Evolutionary conservation across 2,888 invertebrate species (phyloP).

Genomic region (Bombylius discolor): DNA sequence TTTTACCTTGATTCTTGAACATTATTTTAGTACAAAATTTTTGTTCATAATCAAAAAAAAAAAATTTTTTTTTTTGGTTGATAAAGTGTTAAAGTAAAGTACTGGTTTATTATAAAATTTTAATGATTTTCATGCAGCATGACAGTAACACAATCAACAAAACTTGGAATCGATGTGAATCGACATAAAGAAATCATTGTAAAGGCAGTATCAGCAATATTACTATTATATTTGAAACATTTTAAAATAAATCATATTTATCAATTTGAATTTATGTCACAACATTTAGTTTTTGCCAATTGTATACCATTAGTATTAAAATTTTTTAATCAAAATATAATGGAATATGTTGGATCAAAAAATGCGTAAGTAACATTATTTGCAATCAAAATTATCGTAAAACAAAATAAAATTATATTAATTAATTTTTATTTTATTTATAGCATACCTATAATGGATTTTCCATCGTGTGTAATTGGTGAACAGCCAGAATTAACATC

Average conservation of each 20-base stretch:
- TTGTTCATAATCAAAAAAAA: no score
- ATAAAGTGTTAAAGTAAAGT: no score
- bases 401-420: not conserved
- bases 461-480: constrained; percentile 90
- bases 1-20: no score
- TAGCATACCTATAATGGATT: constrained; percentile 84
- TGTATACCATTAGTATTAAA: constrained; percentile 96
- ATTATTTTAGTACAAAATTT: no score
- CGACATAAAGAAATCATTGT: constrained; percentile 98
- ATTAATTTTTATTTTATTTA: constrained; percentile 7
- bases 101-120: no score
- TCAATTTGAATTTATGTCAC: constrained; percentile 98
- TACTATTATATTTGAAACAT: constrained; percentile 87
- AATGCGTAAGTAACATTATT: constrained; percentile 49
- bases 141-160: constrained; percentile 87
- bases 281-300: constrained; percentile 97
- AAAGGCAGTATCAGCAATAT: constrained; percentile 83
- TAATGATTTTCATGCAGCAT: constrained; percentile 39
- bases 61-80: no score
- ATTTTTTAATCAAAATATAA: constrained; percentile 97
- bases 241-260: constrained; percentile 95
- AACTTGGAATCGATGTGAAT: constrained; percentile 93
- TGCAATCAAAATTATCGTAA: not conserved
- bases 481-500: constrained; percentile 87
- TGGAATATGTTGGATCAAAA: constrained; percentile 87